Evolutionary conservation across 64 coral and sea anemone genomes (phyloP), one percentile per base, ranked within the genome.

Genomic region (Pachyseris speciosa): DNA sequence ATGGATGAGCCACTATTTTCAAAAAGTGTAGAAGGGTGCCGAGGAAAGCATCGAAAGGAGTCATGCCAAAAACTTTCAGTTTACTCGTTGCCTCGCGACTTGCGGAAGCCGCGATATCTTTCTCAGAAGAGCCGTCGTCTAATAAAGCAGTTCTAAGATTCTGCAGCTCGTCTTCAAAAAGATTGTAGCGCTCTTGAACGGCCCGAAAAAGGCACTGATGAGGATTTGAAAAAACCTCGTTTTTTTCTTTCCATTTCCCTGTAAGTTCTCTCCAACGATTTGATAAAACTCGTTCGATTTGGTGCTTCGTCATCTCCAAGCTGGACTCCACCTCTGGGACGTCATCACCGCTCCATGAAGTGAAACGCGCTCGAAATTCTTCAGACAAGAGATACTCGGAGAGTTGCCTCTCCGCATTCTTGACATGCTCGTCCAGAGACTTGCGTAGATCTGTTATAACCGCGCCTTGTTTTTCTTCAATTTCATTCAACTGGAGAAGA

Each of bases 221-320:
- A 74, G 31, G 7, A 13, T 39, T 43, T 20, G 71, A 4, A 74
- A 74, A 42, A 12, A 74, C 31, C 26, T 74, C 4, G 37, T 74
- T 45, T 38, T 42, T 31, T 57, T 80, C 48, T 57, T 80, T 48
- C 75, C 75, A 80, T 8, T 80, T 12, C 20, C 57, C 53, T 19
- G 33, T 25, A 40, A 55, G 32, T 22, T 55, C 53, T 37, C 19
- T 5, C 4, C 52, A 27, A 8, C 75, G 75, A 9, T 0, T 55
- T 53, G 5, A 4, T 0, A 80, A 32, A 0, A 7, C 29, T 9
- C 15, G 16, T 2, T 1, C 24, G 10, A 80, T n/a, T 30, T 30
- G 17, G 7, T 50, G 12, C 2, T 55, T 7, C 4, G 49, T 57
- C 9, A 26, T 11, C 13, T 31, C 49, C 75, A 45, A 80, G 75